Evolutionary conservation across 2,888 invertebrate species (phyloP).

Genomic region (Galeruca laticollis): DNA sequence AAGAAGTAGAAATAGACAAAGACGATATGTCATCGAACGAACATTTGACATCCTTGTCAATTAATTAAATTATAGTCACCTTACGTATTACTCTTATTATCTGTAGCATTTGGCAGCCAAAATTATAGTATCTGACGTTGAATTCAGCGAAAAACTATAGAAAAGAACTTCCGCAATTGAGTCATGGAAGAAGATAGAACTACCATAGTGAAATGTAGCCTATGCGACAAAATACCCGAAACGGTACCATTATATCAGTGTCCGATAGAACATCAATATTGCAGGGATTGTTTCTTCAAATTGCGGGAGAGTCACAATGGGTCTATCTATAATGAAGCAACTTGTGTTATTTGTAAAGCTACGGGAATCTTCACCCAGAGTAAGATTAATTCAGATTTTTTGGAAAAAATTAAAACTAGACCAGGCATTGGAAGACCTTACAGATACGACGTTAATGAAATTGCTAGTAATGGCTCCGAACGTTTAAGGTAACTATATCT

Average conservation of each 20-base stretch:
- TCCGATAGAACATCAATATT: constrained; percentile 59
- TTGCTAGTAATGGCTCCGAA: constrained; percentile 28
- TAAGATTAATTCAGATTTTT: constrained; percentile 54
- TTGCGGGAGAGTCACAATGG: constrained; percentile 53
- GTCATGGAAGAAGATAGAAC: constrained; percentile 52
- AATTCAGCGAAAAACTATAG: constrained; percentile 38
- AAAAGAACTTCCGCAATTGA: no score
- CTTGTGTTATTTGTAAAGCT: no score
- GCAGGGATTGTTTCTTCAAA: constrained; percentile 57
- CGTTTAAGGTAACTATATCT: constrained; percentile 15
- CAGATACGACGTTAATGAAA: constrained; percentile 53
- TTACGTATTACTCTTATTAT: constrained; percentile 5
- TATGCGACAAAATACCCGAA: constrained; percentile 59
- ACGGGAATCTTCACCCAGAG: constrained; percentile 50
- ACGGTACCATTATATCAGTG: constrained; percentile 60
- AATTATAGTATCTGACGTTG: constrained; percentile 51
- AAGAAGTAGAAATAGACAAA: neutral
- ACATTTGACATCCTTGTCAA: constrained; percentile 1
- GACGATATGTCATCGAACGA: neutral
- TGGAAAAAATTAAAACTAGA: constrained; percentile 57
- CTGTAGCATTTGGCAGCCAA: constrained; percentile 37
- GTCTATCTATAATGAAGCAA: constrained; percentile 48
- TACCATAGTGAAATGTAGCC: constrained; percentile 54
- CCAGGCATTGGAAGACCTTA: no score
- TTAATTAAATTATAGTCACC: constrained; percentile 15